Conservation (phyloP, 2,888 invertebrate genomes). For the Trissolcus japonicus region DNA sequence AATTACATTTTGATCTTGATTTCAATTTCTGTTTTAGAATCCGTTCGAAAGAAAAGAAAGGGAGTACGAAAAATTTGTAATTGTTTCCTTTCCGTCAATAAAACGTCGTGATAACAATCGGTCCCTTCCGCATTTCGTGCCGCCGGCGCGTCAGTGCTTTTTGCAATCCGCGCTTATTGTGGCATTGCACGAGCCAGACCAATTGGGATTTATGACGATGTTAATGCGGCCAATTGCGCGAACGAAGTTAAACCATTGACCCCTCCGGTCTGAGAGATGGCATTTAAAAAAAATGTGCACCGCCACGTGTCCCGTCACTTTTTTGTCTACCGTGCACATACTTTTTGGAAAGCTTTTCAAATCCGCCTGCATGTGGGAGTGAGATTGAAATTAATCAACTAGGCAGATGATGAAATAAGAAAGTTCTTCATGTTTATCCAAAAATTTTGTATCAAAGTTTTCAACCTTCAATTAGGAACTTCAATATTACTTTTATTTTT, state of each 20-base stretch:
- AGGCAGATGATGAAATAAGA: no score
- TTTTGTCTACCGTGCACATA: no score
- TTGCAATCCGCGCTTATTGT: conserved; percentile 44
- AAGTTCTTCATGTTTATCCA: no score
- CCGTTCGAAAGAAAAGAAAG: no score
- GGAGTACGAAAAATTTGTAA: no score
- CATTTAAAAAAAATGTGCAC: conserved; percentile 57
- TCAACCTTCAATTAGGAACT: background rate
- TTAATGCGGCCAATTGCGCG: conserved; percentile 71
- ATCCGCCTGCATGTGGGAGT: no score
- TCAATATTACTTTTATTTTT: background rate
- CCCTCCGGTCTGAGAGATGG: conserved; percentile 62
- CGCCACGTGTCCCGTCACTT: conserved; percentile 20
- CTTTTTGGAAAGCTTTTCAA: no score
- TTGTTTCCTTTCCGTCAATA: conserved; percentile 10
- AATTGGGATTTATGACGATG: conserved; percentile 73
- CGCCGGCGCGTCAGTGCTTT: conserved; percentile 23
- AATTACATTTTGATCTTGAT: no score
- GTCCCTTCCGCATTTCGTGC: conserved; percentile 38
- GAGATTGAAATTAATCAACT: no score
- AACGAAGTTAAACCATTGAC: conserved; percentile 73
- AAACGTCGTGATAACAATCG: conserved; percentile 17
- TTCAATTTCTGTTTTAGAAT: no score
- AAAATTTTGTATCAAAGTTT: background rate
- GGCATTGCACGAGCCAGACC: conserved; percentile 58